Conservation (phyloP, 1,140 invertebrate species). For the Bicyclus anynana region DNA sequence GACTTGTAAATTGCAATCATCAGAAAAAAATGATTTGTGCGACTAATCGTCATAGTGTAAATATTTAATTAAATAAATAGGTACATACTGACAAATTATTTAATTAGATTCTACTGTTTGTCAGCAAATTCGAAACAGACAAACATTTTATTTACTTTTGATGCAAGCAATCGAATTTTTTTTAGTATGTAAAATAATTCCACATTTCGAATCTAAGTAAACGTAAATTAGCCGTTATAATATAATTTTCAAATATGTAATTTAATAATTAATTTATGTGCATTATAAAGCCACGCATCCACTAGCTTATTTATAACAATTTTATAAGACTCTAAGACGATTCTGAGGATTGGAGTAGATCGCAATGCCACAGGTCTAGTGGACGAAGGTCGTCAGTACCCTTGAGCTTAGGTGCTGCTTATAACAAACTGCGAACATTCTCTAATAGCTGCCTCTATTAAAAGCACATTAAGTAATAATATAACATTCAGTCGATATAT, state of each 20-base stretch:
- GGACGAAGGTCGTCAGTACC: background rate
- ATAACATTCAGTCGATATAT: conserved; percentile 5
- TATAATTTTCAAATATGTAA: background rate
- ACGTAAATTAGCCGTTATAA: too few relatives aligned
- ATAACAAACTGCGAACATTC: background rate
- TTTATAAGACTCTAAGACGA: too few relatives aligned
- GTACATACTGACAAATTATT: too few relatives aligned
- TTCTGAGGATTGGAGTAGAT: too few relatives aligned
- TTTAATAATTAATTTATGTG: background rate
- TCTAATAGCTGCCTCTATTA: conserved; percentile 1
- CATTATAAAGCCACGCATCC: background rate
- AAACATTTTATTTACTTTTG: too few relatives aligned
- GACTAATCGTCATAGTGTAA: background rate
- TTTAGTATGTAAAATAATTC: too few relatives aligned
- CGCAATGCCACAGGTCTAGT: background rate
- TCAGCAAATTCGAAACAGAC: too few relatives aligned
- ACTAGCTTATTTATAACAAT: background rate
- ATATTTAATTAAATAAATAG: background rate
- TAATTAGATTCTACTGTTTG: background rate
- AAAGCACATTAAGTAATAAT: background rate
- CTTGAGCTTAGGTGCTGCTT: background rate
- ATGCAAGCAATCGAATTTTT: too few relatives aligned
- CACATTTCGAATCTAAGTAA: too few relatives aligned
- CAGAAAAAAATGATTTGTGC: conserved; percentile 3
- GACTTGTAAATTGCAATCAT: conserved; percentile 35